Percentiles rank a stretch among this genome's conserved stretches.
These are phyloP conservation scores for Sceloporus tristichus DNA, from an alignment of 2,113 vertebrate species.

Conservation along the genomic window DNA sequence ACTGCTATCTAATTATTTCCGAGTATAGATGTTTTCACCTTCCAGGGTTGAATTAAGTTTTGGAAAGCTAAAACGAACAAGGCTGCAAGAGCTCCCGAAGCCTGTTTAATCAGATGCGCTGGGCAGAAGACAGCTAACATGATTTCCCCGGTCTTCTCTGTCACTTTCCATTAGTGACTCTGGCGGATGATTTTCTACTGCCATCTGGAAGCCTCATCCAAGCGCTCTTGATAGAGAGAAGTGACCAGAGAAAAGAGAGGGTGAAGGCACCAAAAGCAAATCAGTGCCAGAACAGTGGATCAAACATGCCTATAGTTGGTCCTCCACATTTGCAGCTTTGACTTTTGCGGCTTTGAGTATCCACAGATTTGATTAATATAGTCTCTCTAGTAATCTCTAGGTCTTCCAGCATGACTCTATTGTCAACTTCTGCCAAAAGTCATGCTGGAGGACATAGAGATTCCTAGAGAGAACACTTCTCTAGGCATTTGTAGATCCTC, in stretches of 20 bases:
- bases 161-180: neutral
- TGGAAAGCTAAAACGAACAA: neutral
- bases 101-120: neutral
- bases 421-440: too few species aligned
- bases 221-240: neutral
- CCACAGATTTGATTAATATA: too few species aligned
- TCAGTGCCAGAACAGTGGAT: too few species aligned
- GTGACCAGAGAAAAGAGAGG: neutral
- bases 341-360: too few species aligned
- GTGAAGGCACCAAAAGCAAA: neutral
- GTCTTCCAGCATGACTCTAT: too few species aligned
- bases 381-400: too few species aligned
- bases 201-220: neutral
- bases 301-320: too few species aligned
- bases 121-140: neutral
- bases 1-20: too few species aligned
- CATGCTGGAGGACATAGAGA: too few species aligned
- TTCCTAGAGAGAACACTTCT: too few species aligned
- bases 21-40: neutral
- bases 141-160: neutral
- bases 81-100: neutral
- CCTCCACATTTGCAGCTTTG: too few species aligned
- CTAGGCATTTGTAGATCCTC: too few species aligned
- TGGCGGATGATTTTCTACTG: neutral
- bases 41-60: neutral